Conservation (phyloP, 2,113 vertebrate species). For the Hiodon alosoides region DNA sequence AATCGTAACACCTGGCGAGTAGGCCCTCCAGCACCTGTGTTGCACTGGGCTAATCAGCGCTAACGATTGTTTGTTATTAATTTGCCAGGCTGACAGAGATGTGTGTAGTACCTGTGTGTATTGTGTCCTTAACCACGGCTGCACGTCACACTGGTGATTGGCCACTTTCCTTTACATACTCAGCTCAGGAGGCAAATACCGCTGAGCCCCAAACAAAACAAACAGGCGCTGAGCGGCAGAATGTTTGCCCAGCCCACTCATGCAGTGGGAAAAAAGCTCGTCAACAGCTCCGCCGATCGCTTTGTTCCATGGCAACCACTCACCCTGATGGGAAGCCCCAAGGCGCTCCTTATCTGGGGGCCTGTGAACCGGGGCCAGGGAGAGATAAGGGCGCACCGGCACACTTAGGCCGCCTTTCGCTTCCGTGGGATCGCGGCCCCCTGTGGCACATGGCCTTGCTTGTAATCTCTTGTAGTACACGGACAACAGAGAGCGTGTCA, state of each 20-base stretch:
- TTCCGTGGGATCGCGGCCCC: slow-evolving; percentile 36
- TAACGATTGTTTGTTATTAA: slow-evolving; percentile 30
- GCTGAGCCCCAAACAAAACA: background rate
- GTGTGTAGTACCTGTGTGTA: no score
- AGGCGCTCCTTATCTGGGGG: slow-evolving; percentile 58
- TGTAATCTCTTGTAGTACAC: slow-evolving; percentile 65
- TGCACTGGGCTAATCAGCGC: slow-evolving; percentile 33
- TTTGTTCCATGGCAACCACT: background rate
- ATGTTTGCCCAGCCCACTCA: background rate
- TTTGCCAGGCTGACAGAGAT: no score
- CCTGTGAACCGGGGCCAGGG: slow-evolving; percentile 42
- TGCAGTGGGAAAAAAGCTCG: no score
- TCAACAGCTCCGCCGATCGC: no score
- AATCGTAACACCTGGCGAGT: slow-evolving; percentile 12
- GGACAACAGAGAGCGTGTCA: slow-evolving; percentile 52
- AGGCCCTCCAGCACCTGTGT: slow-evolving; percentile 34
- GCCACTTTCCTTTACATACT: background rate
- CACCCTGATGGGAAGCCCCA: slow-evolving; percentile 55
- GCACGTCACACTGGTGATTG: background rate
- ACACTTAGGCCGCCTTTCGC: slow-evolving; percentile 36
- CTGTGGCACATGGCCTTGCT: slow-evolving; percentile 55
- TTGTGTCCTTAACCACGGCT: no score
- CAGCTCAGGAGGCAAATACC: background rate
- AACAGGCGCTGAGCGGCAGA: background rate
- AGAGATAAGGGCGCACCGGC: slow-evolving; percentile 56